These are phyloP conservation scores for Aphelenchoides bicaudatus DNA, from an alignment of 2,888 invertebrate genomes.

Conservation along the genomic window DNA sequence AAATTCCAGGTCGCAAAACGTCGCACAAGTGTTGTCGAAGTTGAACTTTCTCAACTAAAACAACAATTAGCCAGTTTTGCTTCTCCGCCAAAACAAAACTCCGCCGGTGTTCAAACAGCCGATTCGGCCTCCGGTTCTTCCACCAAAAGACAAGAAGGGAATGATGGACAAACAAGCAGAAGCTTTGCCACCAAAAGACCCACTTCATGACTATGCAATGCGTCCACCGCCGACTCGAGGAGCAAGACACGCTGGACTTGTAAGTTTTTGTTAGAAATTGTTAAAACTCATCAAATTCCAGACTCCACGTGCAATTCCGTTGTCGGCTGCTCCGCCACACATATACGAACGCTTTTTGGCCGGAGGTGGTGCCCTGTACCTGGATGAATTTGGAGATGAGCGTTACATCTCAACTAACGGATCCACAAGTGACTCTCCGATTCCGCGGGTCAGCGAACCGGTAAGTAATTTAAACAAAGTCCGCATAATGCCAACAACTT, in stretches of 20 bases:
- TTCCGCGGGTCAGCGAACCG: conserved; percentile 56
- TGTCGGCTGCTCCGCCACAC: conserved; percentile 27
- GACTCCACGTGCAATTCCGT: conserved; percentile 28
- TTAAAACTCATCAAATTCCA: conserved; percentile 1
- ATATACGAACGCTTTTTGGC: conserved; percentile 26
- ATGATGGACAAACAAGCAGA: not conserved
- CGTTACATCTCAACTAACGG: conserved; percentile 24
- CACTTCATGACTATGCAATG: not conserved
- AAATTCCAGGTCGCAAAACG: conserved; percentile 45
- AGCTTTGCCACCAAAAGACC: conserved; percentile 10
- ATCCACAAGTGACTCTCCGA: conserved; percentile 47
- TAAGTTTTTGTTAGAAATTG: not conserved
- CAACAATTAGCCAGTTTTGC: conserved; percentile 31
- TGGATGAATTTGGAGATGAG: conserved; percentile 20
- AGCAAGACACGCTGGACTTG: conserved; percentile 17
- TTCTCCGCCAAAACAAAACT: not conserved
- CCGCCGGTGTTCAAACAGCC: conserved; percentile 13
- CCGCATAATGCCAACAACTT: no score
- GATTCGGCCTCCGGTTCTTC: not conserved
- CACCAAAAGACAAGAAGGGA: conserved; percentile 1
- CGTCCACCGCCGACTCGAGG: conserved; percentile 5
- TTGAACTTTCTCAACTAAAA: conserved; percentile 40
- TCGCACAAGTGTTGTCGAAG: conserved; percentile 41
- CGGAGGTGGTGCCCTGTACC: conserved; percentile 13
- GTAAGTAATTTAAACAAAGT: no score